These are phyloP conservation scores for Pithys albifrons DNA, from an alignment of 2,113 vertebrate genomes.

Conservation along the genomic window DNA sequence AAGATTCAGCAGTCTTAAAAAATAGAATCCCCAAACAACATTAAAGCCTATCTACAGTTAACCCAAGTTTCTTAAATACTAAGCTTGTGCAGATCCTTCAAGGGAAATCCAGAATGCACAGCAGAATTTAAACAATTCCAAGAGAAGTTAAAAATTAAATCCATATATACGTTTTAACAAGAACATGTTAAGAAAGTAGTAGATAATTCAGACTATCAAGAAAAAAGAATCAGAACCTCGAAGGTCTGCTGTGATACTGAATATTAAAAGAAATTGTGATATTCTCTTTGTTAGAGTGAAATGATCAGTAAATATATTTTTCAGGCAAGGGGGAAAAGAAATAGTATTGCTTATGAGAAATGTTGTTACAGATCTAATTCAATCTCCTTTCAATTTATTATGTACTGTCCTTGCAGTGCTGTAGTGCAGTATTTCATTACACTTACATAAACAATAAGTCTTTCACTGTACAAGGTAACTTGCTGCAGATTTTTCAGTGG, in stretches of 20 bases:
- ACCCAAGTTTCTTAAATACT: neutral
- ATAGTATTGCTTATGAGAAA: no score
- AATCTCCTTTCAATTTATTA: neutral
- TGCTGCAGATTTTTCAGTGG: neutral
- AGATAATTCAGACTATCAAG: no score
- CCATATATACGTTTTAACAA: no score
- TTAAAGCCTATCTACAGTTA: neutral
- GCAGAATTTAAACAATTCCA: neutral
- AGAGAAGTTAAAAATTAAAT: no score
- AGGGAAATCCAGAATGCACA: neutral
- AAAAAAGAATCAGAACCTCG: no score
- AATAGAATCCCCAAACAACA: neutral
- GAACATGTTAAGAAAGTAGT: no score
- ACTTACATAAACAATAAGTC: neutral
- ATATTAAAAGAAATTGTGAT: no score
- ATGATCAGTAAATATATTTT: no score
- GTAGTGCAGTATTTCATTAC: neutral
- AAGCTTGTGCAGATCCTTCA: neutral
- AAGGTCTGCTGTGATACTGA: no score
- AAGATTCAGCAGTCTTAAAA: neutral
- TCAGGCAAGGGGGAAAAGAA: no score
- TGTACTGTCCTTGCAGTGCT: neutral
- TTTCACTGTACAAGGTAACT: neutral
- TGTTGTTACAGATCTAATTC: no score
- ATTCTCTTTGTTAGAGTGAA: no score